Percentiles rank a stretch among this genome's conserved stretches.
phyloP scores from a whole-genome alignment of 2,113 vertebrate species.

The Tyto alba region DNA sequence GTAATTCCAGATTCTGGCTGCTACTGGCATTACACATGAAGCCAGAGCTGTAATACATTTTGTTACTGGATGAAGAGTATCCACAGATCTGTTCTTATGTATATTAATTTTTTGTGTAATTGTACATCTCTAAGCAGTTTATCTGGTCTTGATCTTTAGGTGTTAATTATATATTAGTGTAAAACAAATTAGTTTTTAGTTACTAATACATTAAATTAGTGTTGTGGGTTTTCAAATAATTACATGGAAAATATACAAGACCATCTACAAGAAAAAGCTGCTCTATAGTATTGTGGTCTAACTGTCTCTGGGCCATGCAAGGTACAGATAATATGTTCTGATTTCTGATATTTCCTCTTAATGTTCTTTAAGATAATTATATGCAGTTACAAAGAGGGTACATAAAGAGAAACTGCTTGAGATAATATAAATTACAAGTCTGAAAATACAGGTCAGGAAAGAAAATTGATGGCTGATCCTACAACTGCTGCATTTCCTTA shows the following conservation, averaged over 20 bases:
- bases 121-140: not conserved
- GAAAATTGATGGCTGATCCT: not conserved
- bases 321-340: not conserved
- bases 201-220: not conserved
- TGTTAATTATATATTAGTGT: not conserved
- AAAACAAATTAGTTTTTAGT: not conserved
- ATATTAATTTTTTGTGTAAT: not conserved
- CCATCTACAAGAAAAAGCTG: not conserved
- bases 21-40: not conserved
- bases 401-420: not conserved
- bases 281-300: not conserved
- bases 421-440: not conserved
- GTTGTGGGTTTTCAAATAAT: not conserved
- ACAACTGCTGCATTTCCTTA: not conserved
- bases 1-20: not conserved
- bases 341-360: not conserved
- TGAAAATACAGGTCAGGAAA: not conserved
- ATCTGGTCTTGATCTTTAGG: not conserved
- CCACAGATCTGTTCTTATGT: not conserved
- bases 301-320: not conserved
- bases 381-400: not conserved
- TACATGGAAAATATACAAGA: not conserved
- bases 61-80: not conserved
- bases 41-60: not conserved
- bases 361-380: not conserved